Evolutionary conservation across 2,888 invertebrate species (phyloP).

Genomic region (Oscheius sp.): DNA sequence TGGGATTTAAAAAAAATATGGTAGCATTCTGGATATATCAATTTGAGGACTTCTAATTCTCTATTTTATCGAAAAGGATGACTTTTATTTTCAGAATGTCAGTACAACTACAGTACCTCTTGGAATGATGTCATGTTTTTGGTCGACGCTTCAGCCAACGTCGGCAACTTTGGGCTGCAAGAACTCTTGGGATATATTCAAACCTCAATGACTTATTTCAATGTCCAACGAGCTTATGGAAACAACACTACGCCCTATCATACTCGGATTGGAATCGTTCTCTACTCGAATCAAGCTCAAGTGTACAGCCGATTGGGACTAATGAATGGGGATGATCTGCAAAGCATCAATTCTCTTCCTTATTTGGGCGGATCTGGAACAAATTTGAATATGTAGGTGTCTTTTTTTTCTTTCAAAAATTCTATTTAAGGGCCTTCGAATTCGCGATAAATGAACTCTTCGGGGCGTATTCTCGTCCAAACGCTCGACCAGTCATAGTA

Average conservation of each 20-base stretch:
- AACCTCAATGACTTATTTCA: conserved; percentile 17
- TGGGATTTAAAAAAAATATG: too few species aligned
- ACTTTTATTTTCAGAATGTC: conserved; percentile 15
- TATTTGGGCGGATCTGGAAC: neutral
- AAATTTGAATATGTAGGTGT: conserved; percentile 11
- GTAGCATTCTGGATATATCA: too few species aligned
- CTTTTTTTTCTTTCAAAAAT: neutral
- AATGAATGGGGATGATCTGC: neutral
- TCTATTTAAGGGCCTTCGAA: neutral
- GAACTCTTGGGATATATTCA: conserved; percentile 24
- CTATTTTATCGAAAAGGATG: too few species aligned
- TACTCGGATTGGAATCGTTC: conserved; percentile 22
- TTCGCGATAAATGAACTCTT: neutral
- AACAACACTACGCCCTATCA: neutral
- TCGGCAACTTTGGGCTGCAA: neutral
- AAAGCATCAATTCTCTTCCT: neutral
- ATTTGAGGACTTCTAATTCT: too few species aligned
- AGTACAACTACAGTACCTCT: conserved; percentile 1
- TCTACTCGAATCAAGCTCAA: neutral
- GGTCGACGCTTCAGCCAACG: neutral
- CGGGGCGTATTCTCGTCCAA: neutral
- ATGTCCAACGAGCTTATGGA: conserved; percentile 3
- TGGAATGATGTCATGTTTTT: conserved; percentile 32
- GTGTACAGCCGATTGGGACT: conserved; percentile 3
- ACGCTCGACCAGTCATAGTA: conserved; percentile 25